Evolutionary conservation across 35 echinoderm and acorn worm species (phyloP).

Genomic region (Apostichopus parvimensis): DNA sequence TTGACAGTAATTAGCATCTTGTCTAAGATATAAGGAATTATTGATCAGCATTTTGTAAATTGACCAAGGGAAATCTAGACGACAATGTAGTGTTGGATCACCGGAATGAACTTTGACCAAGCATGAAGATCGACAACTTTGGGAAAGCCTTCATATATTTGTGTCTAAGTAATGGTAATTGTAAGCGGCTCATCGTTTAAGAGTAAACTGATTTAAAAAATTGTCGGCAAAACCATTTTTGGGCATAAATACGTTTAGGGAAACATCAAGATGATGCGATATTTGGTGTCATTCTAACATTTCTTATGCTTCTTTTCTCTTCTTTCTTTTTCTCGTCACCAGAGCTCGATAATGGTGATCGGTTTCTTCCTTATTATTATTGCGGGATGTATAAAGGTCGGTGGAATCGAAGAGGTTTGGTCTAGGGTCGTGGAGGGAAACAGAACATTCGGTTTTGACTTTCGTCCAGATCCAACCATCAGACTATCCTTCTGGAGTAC

Average conservation of each 20-base stretch:
- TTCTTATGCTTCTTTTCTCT: neutral
- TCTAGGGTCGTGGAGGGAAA: neutral
- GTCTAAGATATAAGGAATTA: neutral
- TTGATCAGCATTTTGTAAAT: too few species aligned
- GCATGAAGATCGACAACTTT: neutral
- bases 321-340: neutral
- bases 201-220: too few species aligned
- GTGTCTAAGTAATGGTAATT: too few species aligned
- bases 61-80: neutral
- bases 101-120: neutral
- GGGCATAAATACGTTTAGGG: neutral
- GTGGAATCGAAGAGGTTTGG: conserved; percentile 28
- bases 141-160: too few species aligned
- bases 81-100: neutral
- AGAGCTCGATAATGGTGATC: conserved; percentile 22
- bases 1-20: neutral
- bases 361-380: conserved; percentile 25
- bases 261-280: conserved; percentile 5
- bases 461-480: conserved; percentile 24
- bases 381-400: neutral
- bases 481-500: conserved; percentile 25
- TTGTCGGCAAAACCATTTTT: neutral
- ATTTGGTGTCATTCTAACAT: neutral
- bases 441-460: conserved; percentile 6
- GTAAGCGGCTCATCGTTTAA: too few species aligned